These are phyloP conservation scores for Rhinella marina DNA, from an alignment of 2,797 vertebrate genomes.

Conservation along the genomic window DNA sequence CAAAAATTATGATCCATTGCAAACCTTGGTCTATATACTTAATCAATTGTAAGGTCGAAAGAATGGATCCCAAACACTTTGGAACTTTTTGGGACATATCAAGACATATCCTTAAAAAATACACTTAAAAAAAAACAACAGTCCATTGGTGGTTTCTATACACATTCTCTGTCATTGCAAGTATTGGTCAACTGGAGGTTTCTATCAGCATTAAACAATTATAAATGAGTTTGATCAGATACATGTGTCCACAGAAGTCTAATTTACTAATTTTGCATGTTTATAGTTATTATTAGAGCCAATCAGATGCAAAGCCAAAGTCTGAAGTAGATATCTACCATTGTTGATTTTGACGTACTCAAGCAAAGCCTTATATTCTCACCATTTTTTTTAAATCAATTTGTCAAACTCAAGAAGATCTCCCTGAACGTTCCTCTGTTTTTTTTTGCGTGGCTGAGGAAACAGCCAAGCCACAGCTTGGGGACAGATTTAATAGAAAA, in stretches of 20 bases:
- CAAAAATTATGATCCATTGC: too few relatives aligned
- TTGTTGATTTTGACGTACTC: not conserved
- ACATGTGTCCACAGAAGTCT: not conserved
- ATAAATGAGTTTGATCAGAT: not conserved
- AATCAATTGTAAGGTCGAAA: too few relatives aligned
- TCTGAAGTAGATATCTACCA: not conserved
- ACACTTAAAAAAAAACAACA: too few relatives aligned
- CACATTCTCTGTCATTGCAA: too few relatives aligned
- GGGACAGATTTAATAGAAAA: slow-evolving; percentile 14
- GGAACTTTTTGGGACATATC: too few relatives aligned
- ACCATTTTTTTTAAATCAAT: not conserved
- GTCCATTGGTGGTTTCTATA: too few relatives aligned
- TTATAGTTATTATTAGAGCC: not conserved
- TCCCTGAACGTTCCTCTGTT: not conserved
- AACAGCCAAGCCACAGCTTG: slow-evolving; percentile 11
- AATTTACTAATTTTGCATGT: not conserved
- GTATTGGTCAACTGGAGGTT: not conserved
- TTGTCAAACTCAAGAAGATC: not conserved
- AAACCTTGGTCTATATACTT: too few relatives aligned
- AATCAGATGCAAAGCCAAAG: not conserved
- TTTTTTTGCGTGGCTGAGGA: slow-evolving; percentile 7
- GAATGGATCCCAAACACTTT: too few relatives aligned
- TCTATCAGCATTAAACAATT: not conserved
- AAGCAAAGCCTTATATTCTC: not conserved
- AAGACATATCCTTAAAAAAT: too few relatives aligned